Conservation (phyloP, 1,140 invertebrate species). For the Bombus soroeensis region DNA sequence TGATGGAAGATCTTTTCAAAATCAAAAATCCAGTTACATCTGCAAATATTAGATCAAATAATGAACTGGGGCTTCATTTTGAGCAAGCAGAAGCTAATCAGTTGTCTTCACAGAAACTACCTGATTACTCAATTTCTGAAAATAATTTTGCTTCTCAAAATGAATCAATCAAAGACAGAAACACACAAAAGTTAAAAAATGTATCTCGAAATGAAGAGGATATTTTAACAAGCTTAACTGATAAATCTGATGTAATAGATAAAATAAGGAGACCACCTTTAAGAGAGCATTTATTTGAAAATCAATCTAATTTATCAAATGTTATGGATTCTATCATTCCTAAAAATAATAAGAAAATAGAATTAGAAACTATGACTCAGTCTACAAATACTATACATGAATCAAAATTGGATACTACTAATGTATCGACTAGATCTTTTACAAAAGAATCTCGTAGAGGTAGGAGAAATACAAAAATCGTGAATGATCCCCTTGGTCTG, state of each 20-base stretch:
- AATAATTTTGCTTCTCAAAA: constrained; percentile 30
- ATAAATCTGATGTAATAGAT: constrained; percentile 43
- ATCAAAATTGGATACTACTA: constrained; percentile 33
- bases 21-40: constrained; percentile 50
- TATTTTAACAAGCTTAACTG: constrained; percentile 37
- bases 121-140: neutral
- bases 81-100: constrained; percentile 20
- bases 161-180: constrained; percentile 20
- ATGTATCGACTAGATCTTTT: constrained; percentile 52
- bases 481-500: constrained; percentile 74
- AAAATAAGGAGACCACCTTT: constrained; percentile 64
- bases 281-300: constrained; percentile 74
- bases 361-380: constrained; percentile 30
- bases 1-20: constrained; percentile 69
- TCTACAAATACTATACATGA: constrained; percentile 40
- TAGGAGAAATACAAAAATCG: constrained; percentile 60
- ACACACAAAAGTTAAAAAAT: constrained; percentile 33
- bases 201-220: constrained; percentile 47
- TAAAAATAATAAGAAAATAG: constrained; percentile 37
- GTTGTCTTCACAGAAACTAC: constrained; percentile 21
- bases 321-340: constrained; percentile 27
- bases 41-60: constrained; percentile 9
- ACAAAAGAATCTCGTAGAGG: constrained; percentile 71
- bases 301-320: constrained; percentile 42
- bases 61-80: constrained; percentile 5